Evolutionary conservation across 2,797 vertebrate genomes (phyloP).

Genomic region (Odontamblyopus rebecca): DNA sequence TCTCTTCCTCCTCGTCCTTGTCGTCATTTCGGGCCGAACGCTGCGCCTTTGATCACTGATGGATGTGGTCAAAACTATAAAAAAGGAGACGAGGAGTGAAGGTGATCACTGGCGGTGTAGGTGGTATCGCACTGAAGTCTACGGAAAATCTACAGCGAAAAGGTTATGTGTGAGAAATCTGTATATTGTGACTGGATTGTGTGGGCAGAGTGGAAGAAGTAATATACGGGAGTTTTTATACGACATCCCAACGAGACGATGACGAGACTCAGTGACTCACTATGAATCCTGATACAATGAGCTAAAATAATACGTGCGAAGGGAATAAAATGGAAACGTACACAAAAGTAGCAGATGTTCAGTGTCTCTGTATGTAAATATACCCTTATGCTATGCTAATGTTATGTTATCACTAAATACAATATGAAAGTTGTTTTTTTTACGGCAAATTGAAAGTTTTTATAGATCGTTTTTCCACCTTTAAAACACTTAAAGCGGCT

Average conservation of each 20-base stretch:
- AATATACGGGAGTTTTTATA: background rate
- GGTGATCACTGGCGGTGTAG: background rate
- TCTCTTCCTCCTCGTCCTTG: conserved; percentile 32
- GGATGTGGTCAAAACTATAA: background rate
- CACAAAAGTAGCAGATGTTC: too few relatives aligned
- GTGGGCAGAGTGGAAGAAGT: background rate
- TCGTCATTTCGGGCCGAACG: background rate
- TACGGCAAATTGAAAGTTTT: too few relatives aligned
- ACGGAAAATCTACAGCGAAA: background rate
- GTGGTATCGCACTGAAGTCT: background rate
- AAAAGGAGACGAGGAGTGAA: background rate
- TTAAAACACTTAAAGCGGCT: too few relatives aligned
- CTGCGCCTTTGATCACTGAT: background rate
- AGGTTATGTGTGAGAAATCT: background rate
- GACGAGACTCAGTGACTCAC: background rate
- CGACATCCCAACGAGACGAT: background rate
- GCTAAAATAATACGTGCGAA: background rate
- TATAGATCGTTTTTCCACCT: too few relatives aligned
- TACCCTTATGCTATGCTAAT: too few relatives aligned
- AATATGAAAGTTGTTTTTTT: too few relatives aligned
- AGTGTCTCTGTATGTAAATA: too few relatives aligned
- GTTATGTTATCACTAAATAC: too few relatives aligned
- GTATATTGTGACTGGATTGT: background rate
- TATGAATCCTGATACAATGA: background rate
- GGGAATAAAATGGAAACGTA: too few relatives aligned